These are phyloP conservation scores for Seriola quinqueradiata DNA, from an alignment of 2,113 vertebrate genomes.

Conservation along the genomic window DNA sequence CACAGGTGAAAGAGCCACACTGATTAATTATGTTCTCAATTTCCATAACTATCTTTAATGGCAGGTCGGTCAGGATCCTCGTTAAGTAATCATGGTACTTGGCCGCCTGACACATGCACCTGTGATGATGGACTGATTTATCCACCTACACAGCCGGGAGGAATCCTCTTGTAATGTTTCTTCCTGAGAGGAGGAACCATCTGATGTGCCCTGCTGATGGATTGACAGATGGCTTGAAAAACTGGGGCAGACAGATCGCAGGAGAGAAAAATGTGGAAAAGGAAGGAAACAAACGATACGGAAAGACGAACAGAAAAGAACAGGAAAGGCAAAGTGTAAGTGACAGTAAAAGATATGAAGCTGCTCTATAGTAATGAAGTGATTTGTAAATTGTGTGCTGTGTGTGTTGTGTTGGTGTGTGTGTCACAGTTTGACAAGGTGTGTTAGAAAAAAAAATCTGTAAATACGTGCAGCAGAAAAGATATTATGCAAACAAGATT, in stretches of 20 bases:
- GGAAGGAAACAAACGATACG: background rate
- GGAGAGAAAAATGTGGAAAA: background rate
- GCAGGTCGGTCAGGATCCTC: constrained; percentile 40
- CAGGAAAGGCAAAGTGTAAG: too few relatives aligned
- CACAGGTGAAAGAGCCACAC: constrained; percentile 2
- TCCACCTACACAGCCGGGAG: constrained; percentile 22
- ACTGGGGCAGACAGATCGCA: constrained; percentile 18
- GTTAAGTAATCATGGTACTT: constrained; percentile 51
- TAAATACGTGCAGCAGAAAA: background rate
- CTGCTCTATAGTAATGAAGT: too few relatives aligned
- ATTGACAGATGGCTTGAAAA: constrained; percentile 45
- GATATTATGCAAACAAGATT: constrained; percentile 9
- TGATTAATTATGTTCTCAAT: constrained; percentile 64
- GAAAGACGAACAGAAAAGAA: background rate
- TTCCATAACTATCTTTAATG: constrained; percentile 48
- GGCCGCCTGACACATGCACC: constrained; percentile 38
- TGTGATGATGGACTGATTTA: constrained; percentile 49
- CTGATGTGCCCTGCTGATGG: constrained; percentile 30
- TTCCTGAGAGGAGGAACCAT: constrained; percentile 32
- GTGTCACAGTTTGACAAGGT: too few relatives aligned
- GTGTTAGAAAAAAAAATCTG: too few relatives aligned
- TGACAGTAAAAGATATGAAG: background rate
- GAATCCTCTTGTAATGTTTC: constrained; percentile 24
- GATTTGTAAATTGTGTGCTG: too few relatives aligned
- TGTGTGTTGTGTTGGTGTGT: too few relatives aligned